A percentile compares a stretch with the other conserved stretches of the same genome.
phyloP scores from a whole-genome alignment of 2,113 vertebrate genomes.

The Climacteris rufus region DNA sequence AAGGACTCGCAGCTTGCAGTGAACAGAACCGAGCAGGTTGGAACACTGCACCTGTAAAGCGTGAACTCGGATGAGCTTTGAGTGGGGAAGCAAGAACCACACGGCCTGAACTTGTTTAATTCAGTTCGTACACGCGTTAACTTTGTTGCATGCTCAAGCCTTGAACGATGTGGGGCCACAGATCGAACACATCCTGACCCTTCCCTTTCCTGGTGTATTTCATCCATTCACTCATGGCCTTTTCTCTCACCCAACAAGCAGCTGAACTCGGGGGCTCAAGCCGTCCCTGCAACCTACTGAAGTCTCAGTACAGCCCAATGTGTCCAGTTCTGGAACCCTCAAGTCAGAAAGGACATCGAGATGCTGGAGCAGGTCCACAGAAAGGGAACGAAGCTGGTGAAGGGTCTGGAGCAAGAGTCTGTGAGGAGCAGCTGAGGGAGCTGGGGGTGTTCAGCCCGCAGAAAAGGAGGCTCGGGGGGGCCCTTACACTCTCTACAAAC shows the following conservation, averaged over 20 bases:
- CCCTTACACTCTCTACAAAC: fast-evolving
- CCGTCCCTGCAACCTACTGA: not conserved
- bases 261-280: fast-evolving
- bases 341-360: not conserved
- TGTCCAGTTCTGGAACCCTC: not conserved
- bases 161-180: too few relatives aligned
- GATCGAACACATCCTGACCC: fast-evolving
- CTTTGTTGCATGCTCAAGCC: fast-evolving
- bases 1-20: not conserved
- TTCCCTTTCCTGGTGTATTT: not conserved
- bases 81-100: not conserved
- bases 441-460: fast-evolving
- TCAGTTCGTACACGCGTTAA: not conserved
- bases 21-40: not conserved
- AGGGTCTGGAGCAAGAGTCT: not conserved
- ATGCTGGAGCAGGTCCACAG: fast-evolving
- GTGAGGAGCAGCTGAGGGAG: not conserved
- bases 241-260: too few relatives aligned
- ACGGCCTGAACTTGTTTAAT: fast-evolving
- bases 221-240: fast-evolving
- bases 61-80: not conserved
- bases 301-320: fast-evolving
- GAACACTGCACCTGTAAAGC: fast-evolving
- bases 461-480: too few relatives aligned
- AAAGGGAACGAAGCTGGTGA: fast-evolving